Percentiles rank a stretch among this genome's conserved stretches.
Evolutionary conservation across 1,140 invertebrate genomes (phyloP).

Genomic region (Zaprionus camerounensis): DNA sequence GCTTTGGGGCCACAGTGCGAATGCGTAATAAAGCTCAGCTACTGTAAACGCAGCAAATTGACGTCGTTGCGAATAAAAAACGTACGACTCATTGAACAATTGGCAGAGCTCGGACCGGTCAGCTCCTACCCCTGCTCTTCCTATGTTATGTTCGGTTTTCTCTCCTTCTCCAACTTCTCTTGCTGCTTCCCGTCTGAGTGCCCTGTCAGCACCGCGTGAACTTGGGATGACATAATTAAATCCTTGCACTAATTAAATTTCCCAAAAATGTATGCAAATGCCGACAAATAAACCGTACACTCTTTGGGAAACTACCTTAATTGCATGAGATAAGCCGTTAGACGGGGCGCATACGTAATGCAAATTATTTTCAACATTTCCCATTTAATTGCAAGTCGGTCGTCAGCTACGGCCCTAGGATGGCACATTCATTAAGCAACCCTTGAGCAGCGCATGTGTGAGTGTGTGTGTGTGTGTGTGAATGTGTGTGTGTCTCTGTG

Average conservation of each 20-base stretch:
- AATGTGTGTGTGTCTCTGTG: background rate
- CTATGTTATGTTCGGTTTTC: no score
- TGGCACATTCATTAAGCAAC: conserved; percentile 73
- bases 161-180: no score
- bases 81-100: conserved; percentile 64
- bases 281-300: conserved; percentile 58
- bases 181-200: background rate
- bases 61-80: conserved; percentile 50
- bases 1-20: conserved; percentile 26
- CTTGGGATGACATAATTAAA: conserved; percentile 82
- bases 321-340: conserved; percentile 81
- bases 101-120: background rate
- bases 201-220: background rate
- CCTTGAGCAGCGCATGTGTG: conserved; percentile 15
- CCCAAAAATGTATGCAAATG: conserved; percentile 68
- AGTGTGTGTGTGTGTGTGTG: background rate
- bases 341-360: conserved; percentile 76
- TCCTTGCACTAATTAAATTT: conserved; percentile 84
- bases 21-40: conserved; percentile 43
- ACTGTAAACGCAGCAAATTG: conserved; percentile 67
- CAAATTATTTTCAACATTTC: conserved; percentile 83
- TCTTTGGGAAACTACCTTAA: conserved; percentile 78
- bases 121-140: background rate
- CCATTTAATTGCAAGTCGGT: conserved; percentile 81
- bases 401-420: background rate